These are phyloP conservation scores for Pedionomus torquatus DNA, from an alignment of 2,113 vertebrate species.

Conservation along the genomic window DNA sequence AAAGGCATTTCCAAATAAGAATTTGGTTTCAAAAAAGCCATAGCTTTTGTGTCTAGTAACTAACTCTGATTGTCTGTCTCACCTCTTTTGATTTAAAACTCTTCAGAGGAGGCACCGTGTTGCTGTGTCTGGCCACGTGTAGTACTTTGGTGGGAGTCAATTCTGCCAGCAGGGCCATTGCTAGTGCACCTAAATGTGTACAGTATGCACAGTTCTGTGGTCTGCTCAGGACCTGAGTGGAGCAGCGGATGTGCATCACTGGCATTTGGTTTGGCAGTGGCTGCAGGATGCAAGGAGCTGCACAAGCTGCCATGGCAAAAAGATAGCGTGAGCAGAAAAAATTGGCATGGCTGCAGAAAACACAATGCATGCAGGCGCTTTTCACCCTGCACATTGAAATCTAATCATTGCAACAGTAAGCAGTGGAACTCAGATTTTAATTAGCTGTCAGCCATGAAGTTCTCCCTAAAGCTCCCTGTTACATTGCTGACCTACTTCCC, in stretches of 20 bases:
- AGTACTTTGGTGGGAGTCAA: background rate
- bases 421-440: background rate
- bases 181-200: background rate
- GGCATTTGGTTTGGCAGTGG: background rate
- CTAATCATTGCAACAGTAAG: background rate
- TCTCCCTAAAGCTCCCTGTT: background rate
- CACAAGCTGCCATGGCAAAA: background rate
- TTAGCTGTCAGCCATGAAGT: constrained; percentile 5
- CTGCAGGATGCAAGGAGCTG: background rate
- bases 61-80: background rate
- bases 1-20: background rate
- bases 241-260: background rate
- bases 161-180: background rate
- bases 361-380: background rate
- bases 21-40: background rate
- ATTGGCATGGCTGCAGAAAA: background rate
- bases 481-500: constrained; percentile 40
- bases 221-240: background rate
- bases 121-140: background rate
- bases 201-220: background rate
- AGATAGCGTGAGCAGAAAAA: background rate
- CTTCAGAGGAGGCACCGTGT: background rate
- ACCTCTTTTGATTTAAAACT: background rate
- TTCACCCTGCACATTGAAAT: background rate
- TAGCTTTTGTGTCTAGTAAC: background rate